Evolutionary conservation across 2,888 invertebrate species (phyloP), one percentile per base, ranked within the genome.

Genomic region (Sesamia inferens): DNA sequence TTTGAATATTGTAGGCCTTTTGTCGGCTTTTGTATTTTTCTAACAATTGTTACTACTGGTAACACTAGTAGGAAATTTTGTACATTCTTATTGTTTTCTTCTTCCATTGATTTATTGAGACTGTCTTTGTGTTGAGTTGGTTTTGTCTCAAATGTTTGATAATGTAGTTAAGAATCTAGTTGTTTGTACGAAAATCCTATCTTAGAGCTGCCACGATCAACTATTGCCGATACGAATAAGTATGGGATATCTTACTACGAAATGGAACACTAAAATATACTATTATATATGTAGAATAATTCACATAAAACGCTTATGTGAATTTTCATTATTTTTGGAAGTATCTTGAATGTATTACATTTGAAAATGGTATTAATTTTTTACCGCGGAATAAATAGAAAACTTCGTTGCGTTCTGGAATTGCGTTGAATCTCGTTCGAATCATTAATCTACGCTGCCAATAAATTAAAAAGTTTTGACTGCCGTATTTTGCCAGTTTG

Each of bases 11-110:
- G 67, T 75, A 85, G 75, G 82, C 63, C 74, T 88, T 87, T 88
- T 89, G 84, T 88, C 85, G 81, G 63, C 74, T 88, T 89, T 88
- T 89, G 85, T 88, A 88, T 81, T 82, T 86, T 83, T 84, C 74
- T 82, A 85, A 71, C 63, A 39, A 72, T 74, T 69, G 76, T 76
- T 80, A 74, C 79, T 72, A 59, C 67, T 78, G 65, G 62, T 69
- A 71, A 77, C 76, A 74, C 24, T 69, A 51, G 44, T 74, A 63
- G 73, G 65, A 61, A 58, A 48, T 78, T 68, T 76, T 72, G 48
- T 78, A 85, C 74, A 83, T 81, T 78, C 74, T 79, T 74, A 57
- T 73, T 54, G 65, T 70, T 74, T 75, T 68, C 22, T 63, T 68
- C 66, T 78, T 79, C 75, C 79, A 73, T 77, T 48, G 65, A 71